Evolutionary conservation across 2,113 vertebrate species (phyloP).

Genomic region (Oenanthe melanoleuca): DNA sequence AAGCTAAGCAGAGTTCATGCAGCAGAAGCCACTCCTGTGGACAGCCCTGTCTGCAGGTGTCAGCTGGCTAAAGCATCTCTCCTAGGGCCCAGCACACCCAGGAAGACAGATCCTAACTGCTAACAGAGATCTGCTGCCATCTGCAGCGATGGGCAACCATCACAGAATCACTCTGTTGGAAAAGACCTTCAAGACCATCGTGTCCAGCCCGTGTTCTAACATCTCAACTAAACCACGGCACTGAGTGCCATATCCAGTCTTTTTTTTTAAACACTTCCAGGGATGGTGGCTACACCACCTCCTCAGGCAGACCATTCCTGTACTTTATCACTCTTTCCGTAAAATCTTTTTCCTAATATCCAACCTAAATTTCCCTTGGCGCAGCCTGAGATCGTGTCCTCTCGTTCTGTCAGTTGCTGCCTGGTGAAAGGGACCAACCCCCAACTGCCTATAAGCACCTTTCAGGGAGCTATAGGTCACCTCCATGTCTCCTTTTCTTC

Average conservation of each 20-base stretch:
- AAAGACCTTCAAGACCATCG: rapidly evolving
- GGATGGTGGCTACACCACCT: not conserved
- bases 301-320: not conserved
- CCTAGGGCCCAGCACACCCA: not conserved
- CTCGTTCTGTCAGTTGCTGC: not conserved
- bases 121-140: not conserved
- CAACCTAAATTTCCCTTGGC: rapidly evolving
- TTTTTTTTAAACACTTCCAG: not conserved
- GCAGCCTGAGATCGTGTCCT: not conserved
- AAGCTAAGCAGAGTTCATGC: not conserved
- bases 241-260: not conserved
- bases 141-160: rapidly evolving
- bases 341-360: not conserved
- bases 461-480: not conserved
- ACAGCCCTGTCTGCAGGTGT: rapidly evolving
- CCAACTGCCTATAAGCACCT: rapidly evolving
- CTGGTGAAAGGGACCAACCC: not conserved
- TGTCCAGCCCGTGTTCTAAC: not conserved
- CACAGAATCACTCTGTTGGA: not conserved
- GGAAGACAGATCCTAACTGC: not conserved
- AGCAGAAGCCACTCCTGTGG: not conserved
- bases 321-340: not conserved
- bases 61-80: not conserved
- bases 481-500: not conserved
- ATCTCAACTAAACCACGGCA: not conserved